Conservation (phyloP, 2,113 vertebrate species). For the Macaca mulatta region DNA sequence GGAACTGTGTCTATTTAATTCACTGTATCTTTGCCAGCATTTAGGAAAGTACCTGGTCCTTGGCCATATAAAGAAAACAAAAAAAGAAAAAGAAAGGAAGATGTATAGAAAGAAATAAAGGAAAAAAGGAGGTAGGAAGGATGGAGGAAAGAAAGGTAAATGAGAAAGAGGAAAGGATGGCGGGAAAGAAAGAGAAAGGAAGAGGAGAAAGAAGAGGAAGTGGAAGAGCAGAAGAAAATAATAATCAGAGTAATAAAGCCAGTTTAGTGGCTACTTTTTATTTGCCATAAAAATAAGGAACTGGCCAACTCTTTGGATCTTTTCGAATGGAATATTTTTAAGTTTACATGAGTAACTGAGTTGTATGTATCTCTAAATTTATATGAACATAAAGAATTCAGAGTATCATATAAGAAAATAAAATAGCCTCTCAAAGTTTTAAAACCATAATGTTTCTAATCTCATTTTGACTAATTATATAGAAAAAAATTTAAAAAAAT, state of each 20-base stretch:
- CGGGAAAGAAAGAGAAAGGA: not conserved
- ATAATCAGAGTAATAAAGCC: not conserved
- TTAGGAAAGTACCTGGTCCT: not conserved
- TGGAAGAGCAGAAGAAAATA: not conserved
- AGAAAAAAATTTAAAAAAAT: not conserved
- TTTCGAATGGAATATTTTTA: not conserved
- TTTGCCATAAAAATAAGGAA: not conserved
- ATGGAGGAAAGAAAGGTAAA: not conserved
- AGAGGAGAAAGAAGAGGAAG: not conserved
- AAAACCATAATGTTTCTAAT: not conserved
- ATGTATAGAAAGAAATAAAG: not conserved
- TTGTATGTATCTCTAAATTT: not conserved
- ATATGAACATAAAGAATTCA: not conserved
- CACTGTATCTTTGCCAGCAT: not conserved
- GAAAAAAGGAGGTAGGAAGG: not conserved
- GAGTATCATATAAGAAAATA: not conserved
- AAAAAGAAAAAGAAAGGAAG: not conserved
- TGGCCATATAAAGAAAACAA: not conserved
- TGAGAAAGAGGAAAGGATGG: too few species aligned
- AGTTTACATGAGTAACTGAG: not conserved
- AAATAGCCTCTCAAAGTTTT: not conserved
- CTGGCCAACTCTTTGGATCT: not conserved
- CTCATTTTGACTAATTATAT: not conserved
- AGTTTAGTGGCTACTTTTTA: not conserved
- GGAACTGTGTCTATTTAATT: not conserved